Percentiles rank a stretch among this genome's conserved stretches.
Evolutionary conservation across 92 coral and sea anemone species (phyloP).

Genomic region (Palythoa caribaeorum): DNA sequence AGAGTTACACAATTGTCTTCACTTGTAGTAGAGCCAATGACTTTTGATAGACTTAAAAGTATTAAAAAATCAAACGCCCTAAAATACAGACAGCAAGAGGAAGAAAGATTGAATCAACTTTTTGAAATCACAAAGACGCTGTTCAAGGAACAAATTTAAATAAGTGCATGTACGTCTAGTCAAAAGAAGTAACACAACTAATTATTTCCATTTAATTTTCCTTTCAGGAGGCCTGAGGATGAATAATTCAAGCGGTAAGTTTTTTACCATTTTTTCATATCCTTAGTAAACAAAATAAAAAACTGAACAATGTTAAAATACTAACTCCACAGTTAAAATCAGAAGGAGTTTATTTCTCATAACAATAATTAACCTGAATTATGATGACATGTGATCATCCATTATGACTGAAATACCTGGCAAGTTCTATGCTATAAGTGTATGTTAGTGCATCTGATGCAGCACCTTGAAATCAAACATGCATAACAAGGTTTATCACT

Average conservation of each 20-base stretch:
- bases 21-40: conserved; percentile 50
- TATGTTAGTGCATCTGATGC: not conserved
- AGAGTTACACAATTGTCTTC: conserved; percentile 40
- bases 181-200: conserved; percentile 32
- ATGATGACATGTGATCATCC: conserved; percentile 45
- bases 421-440: conserved; percentile 16
- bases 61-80: conserved; percentile 55
- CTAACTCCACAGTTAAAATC: not conserved
- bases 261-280: conserved; percentile 49
- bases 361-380: conserved; percentile 50
- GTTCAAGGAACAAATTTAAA: not conserved
- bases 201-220: conserved; percentile 29
- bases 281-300: conserved; percentile 2
- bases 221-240: conserved; percentile 48
- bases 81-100: conserved; percentile 64
- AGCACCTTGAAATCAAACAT: conserved; percentile 37
- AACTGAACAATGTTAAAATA: conserved; percentile 19
- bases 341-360: conserved; percentile 33
- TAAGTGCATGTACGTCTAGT: conserved; percentile 44
- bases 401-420: conserved; percentile 35
- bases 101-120: conserved; percentile 57
- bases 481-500: conserved; percentile 10
- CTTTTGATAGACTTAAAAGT: conserved; percentile 54
- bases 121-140: conserved; percentile 43
- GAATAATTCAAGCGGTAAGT: conserved; percentile 56